Evolutionary conservation across 92 coral and sea anemone species (phyloP), one percentile per base, ranked within the genome.

Genomic region (Palythoa grandis): DNA sequence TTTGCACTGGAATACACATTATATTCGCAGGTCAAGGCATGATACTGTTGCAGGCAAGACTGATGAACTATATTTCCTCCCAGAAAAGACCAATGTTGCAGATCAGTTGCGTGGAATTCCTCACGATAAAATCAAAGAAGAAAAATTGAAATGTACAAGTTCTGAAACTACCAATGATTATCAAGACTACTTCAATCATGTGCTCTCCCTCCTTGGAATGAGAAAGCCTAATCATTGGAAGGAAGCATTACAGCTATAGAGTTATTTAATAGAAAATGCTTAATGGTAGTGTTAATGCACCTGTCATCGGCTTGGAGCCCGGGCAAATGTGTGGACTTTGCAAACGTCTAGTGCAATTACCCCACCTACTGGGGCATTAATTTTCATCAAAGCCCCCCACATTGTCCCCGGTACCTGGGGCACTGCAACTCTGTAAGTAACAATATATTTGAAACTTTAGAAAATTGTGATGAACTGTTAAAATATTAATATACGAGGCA

Each of bases 1-100:
- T 17, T 23, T 37, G 23, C 78, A 74, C 78, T 74, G 78, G 78
- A 48, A 74, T 17, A 74, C 78, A 48, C 60, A 74, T 22, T 73
- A 73, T 19, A 48, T 74, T 7, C 60, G 78, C 50, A 12, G 23
- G 25, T 74, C 78, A 39, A 54, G 58, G 56, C 78, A 74, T 74
- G 78, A 74, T 48, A 74, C 60, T 8, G 78, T 14, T 8, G 25
- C 24, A 20, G 78, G 78, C 16, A 74, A 35, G 50, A 60, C 78
- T 47, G 60, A 74, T 16, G 78, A 74, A 24, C 25, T 48, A 35
- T 48, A 43, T 22, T 74, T 74, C 39, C 11, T 74, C 25, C 58
- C 78, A 74, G 78, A 74, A 70, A 14, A 23, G 40, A 37, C 25
- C 37, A 29, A 29, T 29, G 74, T 20, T 70, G 39, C 37, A 23